Conservation (phyloP, 2,113 vertebrate species). For the Pterocles gutturalis region DNA sequence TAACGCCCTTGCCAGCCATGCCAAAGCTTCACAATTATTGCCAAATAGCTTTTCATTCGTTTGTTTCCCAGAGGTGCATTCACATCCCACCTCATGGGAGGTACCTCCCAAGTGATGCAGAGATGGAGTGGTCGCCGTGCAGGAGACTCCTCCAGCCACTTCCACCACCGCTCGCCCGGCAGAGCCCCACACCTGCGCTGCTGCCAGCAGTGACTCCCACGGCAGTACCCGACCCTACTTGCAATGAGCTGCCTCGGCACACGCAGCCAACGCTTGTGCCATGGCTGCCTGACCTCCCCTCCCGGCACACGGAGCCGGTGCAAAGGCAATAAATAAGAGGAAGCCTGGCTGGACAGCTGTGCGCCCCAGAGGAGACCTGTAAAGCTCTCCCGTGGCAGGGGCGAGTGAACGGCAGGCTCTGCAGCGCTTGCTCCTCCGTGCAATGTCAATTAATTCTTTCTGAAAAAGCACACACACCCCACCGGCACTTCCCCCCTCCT, state of each 20-base stretch:
- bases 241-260: rapidly evolving
- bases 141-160: not conserved
- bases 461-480: rapidly evolving
- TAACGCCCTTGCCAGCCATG: not conserved
- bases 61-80: not conserved
- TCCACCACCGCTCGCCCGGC: not conserved
- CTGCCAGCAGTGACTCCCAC: not conserved
- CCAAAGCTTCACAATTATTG: not conserved
- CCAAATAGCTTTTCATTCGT: not conserved
- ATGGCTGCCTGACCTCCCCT: rapidly evolving
- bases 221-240: rapidly evolving
- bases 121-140: not conserved
- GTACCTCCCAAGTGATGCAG: not conserved
- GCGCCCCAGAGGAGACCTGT: not conserved
- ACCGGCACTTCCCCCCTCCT: not conserved
- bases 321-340: rapidly evolving
- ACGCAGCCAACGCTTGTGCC: rapidly evolving
- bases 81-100: rapidly evolving
- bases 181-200: not conserved
- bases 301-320: rapidly evolving
- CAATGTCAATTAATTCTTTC: not conserved
- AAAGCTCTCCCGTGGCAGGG: not conserved
- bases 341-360: rapidly evolving
- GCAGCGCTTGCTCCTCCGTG: rapidly evolving
- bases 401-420: not conserved